Evolutionary conservation across 2,888 invertebrate species (phyloP).

Genomic region (Amphipyra berbera): DNA sequence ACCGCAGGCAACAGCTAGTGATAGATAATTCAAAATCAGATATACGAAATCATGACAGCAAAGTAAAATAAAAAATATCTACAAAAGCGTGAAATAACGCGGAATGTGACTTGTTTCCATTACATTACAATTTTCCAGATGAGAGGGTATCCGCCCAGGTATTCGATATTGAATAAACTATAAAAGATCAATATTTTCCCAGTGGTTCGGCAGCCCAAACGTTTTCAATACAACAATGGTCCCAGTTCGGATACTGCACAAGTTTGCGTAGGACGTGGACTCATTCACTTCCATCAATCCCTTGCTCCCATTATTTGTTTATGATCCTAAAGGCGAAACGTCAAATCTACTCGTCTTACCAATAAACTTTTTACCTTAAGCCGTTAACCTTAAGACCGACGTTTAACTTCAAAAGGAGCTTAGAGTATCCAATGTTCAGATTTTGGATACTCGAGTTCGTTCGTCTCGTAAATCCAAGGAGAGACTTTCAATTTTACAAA

Average conservation of each 20-base stretch:
- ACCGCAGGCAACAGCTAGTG: no score
- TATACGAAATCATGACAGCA: background rate
- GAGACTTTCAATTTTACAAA: conserved; percentile 72
- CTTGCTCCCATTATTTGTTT: conserved; percentile 83
- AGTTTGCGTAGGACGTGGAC: conserved; percentile 85
- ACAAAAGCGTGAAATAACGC: conserved; percentile 31
- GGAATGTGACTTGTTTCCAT: conserved; percentile 33
- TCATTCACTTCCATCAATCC: conserved; percentile 83
- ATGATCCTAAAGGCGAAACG: conserved; percentile 68
- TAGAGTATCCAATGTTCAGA: conserved; percentile 60
- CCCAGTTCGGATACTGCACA: conserved; percentile 75
- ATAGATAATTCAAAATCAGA: no score
- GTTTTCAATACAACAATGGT: conserved; percentile 75
- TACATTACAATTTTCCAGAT: conserved; percentile 54
- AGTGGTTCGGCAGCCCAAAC: conserved; percentile 64
- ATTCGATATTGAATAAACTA: conserved; percentile 68
- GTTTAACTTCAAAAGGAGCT: conserved; percentile 49
- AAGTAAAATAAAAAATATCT: conserved; percentile 5
- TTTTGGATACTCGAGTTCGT: conserved; percentile 68
- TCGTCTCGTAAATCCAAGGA: conserved; percentile 69
- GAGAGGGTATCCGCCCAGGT: conserved; percentile 56
- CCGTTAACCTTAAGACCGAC: conserved; percentile 57
- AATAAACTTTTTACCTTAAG: conserved; percentile 64
- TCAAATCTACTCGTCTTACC: conserved; percentile 61
- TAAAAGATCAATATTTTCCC: conserved; percentile 73